Percentiles rank a stretch among this genome's conserved stretches.
phyloP scores from a whole-genome alignment of 2,888 invertebrate genomes.

The Melanargia galathea region DNA sequence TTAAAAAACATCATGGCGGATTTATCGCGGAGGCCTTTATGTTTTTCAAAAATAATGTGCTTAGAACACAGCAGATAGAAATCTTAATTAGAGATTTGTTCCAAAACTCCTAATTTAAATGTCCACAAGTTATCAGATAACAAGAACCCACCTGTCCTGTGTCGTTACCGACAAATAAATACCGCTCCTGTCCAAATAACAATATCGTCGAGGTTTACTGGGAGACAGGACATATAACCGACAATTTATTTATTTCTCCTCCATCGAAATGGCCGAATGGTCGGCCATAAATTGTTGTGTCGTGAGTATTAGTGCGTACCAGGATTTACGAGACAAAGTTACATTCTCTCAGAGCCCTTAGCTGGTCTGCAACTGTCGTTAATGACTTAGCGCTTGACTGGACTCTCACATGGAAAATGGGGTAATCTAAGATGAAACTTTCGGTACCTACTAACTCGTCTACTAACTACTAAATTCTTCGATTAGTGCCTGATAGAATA shows the following conservation, averaged over 20 bases:
- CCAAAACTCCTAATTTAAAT: background rate
- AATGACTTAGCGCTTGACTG: background rate
- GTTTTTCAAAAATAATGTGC: too few relatives aligned
- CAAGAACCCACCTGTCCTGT: background rate
- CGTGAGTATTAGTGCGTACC: conserved; percentile 33
- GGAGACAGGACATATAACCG: conserved; percentile 3
- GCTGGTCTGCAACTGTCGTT: conserved; percentile 10
- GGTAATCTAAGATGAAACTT: background rate
- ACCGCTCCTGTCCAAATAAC: conserved; percentile 5
- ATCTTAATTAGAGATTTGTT: conserved; percentile 5
- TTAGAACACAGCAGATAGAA: too few relatives aligned
- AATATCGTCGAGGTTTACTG: conserved; percentile 1
- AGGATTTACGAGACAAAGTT: conserved; percentile 31
- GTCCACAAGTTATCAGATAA: background rate
- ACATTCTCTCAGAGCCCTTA: conserved; percentile 17
- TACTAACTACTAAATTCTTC: too few relatives aligned
- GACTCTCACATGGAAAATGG: background rate
- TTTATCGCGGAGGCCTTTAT: too few relatives aligned
- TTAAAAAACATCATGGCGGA: too few relatives aligned
- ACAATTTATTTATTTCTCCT: conserved; percentile 9
- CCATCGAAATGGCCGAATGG: conserved; percentile 15
- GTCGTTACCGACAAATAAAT: background rate
- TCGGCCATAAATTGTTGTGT: conserved; percentile 31
- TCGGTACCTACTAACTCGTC: too few relatives aligned
- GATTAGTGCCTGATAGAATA: too few relatives aligned